Evolutionary conservation across 2,888 invertebrate species (phyloP).

Genomic region (Embidobia sp.): DNA sequence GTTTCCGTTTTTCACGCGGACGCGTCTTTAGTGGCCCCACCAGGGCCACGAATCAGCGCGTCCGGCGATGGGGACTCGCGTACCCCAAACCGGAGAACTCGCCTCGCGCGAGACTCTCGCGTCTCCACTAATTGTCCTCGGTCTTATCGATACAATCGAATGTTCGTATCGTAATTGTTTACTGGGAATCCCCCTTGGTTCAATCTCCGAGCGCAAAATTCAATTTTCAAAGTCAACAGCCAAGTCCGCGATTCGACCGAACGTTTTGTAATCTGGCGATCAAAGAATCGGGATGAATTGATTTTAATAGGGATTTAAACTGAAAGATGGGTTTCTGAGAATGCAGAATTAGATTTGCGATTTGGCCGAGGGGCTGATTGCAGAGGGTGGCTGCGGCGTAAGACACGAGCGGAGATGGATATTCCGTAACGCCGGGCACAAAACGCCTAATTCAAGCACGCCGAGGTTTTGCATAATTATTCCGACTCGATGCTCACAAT

Average conservation of each 20-base stretch:
- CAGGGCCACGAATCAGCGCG: background rate
- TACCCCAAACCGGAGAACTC: too few relatives aligned
- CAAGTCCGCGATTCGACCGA: conserved; percentile 1
- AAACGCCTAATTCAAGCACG: conserved; percentile 25
- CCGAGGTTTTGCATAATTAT: conserved; percentile 44
- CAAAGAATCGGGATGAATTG: conserved; percentile 33
- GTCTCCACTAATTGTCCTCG: too few relatives aligned
- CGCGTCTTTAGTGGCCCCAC: conserved; percentile 8
- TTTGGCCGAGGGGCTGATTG: conserved; percentile 40
- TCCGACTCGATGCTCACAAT: conserved; percentile 32
- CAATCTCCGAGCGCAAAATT: background rate
- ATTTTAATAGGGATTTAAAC: conserved; percentile 46
- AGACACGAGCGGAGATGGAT: conserved; percentile 15
- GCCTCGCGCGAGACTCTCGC: too few relatives aligned
- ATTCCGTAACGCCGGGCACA: conserved; percentile 15
- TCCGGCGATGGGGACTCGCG: too few relatives aligned
- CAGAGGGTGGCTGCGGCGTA: conserved; percentile 47
- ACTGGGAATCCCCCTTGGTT: too few relatives aligned
- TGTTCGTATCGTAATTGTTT: too few relatives aligned
- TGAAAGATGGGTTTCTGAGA: conserved; percentile 56
- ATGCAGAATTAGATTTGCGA: conserved; percentile 58
- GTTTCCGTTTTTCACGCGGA: conserved; percentile 16
- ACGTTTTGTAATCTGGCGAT: conserved; percentile 12
- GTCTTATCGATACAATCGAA: too few relatives aligned
- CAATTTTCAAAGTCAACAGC: too few relatives aligned